These are phyloP conservation scores for Rhagophthalmus giganteus DNA, from an alignment of 2,888 invertebrate species.

Conservation along the genomic window DNA sequence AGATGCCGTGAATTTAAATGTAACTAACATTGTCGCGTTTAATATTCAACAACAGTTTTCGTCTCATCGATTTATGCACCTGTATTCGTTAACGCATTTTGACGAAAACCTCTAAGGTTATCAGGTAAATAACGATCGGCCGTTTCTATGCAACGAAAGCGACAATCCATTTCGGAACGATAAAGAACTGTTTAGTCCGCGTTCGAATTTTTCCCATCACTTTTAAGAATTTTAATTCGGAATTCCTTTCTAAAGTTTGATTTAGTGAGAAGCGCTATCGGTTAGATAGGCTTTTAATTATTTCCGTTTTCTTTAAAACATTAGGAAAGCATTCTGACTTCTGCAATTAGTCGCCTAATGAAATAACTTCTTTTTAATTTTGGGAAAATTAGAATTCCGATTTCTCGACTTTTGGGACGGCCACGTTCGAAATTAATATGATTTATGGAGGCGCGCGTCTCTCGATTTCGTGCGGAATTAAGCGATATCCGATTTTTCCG, in stretches of 20 bases:
- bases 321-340: slow-evolving; percentile 9
- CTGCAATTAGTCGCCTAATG: slow-evolving; percentile 8
- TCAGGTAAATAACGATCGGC: slow-evolving; percentile 17
- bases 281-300: slow-evolving; percentile 21
- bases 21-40: slow-evolving; percentile 26
- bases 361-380: no score
- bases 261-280: slow-evolving; percentile 14
- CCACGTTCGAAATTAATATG: no score
- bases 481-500: no score
- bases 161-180: slow-evolving; percentile 16
- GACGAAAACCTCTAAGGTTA: neutral
- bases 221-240: slow-evolving; percentile 29
- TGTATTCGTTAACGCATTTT: slow-evolving; percentile 16
- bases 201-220: slow-evolving; percentile 19
- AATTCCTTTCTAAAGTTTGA: slow-evolving; percentile 27
- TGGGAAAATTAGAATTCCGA: no score
- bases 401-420: no score
- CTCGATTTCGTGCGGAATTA: no score
- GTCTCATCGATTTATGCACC: slow-evolving; percentile 25
- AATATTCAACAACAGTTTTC: slow-evolving; percentile 28
- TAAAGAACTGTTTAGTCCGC: slow-evolving; percentile 17
- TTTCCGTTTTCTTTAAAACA: slow-evolving; percentile 14
- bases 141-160: slow-evolving; percentile 8
- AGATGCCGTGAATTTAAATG: slow-evolving; percentile 44
- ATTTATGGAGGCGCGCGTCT: no score